Conservation (phyloP, 2,797 vertebrate species). For the Etheostoma nigrum region DNA sequence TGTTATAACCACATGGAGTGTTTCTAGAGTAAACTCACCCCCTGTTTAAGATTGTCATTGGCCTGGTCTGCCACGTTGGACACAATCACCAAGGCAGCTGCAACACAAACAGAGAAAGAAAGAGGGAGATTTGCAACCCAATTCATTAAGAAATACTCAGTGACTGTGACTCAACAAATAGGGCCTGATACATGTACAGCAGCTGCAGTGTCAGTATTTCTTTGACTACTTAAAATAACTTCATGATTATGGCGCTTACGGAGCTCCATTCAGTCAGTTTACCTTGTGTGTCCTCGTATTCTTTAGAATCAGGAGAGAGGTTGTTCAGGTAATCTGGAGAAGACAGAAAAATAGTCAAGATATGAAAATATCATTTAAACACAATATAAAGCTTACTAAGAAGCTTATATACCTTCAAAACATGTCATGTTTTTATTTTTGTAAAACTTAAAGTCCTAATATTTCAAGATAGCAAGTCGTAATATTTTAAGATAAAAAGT, state of each 20-base stretch:
- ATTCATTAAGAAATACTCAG: slow-evolving; percentile 45
- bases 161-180: slow-evolving; percentile 33
- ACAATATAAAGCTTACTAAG: neutral
- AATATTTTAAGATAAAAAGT: too few species aligned
- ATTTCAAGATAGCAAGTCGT: too few species aligned
- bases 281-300: slow-evolving; percentile 97
- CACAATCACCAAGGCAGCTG: slow-evolving; percentile 92
- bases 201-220: slow-evolving; percentile 35
- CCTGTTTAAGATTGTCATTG: slow-evolving; percentile 94
- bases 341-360: slow-evolving; percentile 18
- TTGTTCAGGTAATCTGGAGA: slow-evolving; percentile 96
- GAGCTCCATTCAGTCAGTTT: slow-evolving; percentile 47
- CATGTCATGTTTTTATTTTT: too few species aligned
- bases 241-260: too few species aligned
- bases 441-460: too few species aligned
- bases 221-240: slow-evolving; percentile 1
- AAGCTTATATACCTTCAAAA: neutral
- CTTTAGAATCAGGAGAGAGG: slow-evolving; percentile 94
- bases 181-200: slow-evolving; percentile 22
- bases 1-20: slow-evolving; percentile 24
- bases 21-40: slow-evolving; percentile 86
- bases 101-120: slow-evolving; percentile 60
- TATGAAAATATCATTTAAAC: neutral
- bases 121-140: slow-evolving; percentile 37
- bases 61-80: slow-evolving; percentile 93